Evolutionary conservation across 2,888 invertebrate species (phyloP).

Genomic region (Horisme vitalbata): DNA sequence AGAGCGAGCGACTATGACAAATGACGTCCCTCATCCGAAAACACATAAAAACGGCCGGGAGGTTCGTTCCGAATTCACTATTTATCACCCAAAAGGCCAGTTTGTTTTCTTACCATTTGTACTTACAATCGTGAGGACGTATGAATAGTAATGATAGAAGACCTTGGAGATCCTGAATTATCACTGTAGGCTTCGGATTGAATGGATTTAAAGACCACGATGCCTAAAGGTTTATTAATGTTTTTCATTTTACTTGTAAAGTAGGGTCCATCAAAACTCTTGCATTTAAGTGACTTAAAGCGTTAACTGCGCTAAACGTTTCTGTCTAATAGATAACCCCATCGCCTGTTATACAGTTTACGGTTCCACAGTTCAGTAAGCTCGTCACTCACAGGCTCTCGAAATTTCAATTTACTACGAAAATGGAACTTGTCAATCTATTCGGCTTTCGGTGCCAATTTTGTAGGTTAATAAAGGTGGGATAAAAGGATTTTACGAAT

Average conservation of each 20-base stretch:
- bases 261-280: no score
- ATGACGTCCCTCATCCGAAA: constrained; percentile 44
- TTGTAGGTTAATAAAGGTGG: constrained; percentile 19
- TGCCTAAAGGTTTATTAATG: no score
- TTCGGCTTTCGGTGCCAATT: constrained; percentile 32
- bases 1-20: constrained; percentile 47
- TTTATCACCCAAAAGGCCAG: constrained; percentile 39
- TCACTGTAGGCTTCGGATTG: background rate
- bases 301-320: constrained; percentile 13
- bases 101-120: constrained; percentile 32
- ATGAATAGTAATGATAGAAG: constrained; percentile 16
- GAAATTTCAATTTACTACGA: constrained; percentile 32
- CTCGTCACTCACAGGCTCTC: constrained; percentile 25
- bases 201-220: background rate
- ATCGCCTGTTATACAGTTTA: constrained; percentile 21
- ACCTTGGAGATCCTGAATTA: constrained; percentile 10
- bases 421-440: constrained; percentile 33
- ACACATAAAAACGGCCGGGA: constrained; percentile 43
- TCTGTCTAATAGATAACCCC: constrained; percentile 15
- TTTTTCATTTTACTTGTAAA: no score
- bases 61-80: constrained; percentile 37
- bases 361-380: constrained; percentile 24
- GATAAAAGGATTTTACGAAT: constrained; percentile 23
- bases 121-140: constrained; percentile 26
- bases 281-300: background rate